A percentile compares a stretch with the other conserved stretches of the same genome.
Conservation (phyloP, 2,113 vertebrate genomes). For the Elgaria multicarinata region DNA sequence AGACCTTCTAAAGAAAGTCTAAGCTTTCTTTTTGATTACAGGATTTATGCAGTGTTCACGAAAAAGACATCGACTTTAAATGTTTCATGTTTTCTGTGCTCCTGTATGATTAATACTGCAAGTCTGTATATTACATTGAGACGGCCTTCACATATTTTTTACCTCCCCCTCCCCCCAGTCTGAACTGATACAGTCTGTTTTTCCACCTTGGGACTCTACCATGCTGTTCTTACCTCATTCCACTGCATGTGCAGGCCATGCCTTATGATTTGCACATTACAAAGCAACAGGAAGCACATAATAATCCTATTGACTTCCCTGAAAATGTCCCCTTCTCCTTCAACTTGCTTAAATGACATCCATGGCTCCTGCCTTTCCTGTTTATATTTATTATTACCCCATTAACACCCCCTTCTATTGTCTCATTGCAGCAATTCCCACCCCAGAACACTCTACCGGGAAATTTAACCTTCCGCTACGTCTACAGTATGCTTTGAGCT, state of each 20-base stretch:
- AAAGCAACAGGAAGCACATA: background rate
- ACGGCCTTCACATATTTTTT: no score
- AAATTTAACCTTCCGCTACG: background rate
- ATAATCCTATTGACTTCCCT: no score
- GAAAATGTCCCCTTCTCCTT: background rate
- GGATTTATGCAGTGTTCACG: no score
- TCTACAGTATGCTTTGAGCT: slow-evolving; percentile 13
- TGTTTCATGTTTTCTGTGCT: no score
- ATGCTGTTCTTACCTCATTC: background rate
- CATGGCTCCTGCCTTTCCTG: background rate
- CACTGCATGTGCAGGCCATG: background rate
- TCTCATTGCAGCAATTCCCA: background rate
- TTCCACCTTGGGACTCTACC: background rate
- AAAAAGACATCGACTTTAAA: no score
- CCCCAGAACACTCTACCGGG: background rate
- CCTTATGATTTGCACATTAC: background rate
- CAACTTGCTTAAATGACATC: background rate
- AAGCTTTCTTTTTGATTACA: no score
- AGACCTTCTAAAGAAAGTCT: no score
- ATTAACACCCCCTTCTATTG: background rate
- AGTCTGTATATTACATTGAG: no score
- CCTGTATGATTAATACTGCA: no score
- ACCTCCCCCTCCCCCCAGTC: no score
- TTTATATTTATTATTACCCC: background rate
- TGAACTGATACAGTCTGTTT: background rate